Conservation (phyloP, 2,113 vertebrate species). For the Cettia cetti region DNA sequence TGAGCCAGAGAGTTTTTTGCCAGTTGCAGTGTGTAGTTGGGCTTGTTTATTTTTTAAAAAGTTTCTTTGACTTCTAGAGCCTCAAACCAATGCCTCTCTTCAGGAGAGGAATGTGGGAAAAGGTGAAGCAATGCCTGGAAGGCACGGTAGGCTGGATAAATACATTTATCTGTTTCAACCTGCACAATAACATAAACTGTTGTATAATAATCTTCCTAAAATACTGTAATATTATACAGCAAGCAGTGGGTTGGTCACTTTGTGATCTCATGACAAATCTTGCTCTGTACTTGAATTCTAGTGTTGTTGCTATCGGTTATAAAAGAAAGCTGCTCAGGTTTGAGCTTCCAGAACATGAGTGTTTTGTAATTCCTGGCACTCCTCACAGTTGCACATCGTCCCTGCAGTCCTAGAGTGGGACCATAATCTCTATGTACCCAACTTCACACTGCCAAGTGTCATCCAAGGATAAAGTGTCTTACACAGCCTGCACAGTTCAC, state of each 20-base stretch:
- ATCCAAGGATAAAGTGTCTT: background rate
- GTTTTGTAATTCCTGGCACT: background rate
- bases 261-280: background rate
- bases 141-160: background rate
- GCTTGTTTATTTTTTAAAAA: background rate
- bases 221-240: background rate
- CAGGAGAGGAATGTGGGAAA: background rate
- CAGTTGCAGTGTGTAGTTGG: background rate
- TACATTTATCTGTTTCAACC: background rate
- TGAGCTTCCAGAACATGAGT: fast-evolving
- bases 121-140: background rate
- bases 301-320: background rate
- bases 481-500: background rate
- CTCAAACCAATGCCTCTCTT: background rate
- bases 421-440: background rate
- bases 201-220: background rate
- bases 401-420: background rate
- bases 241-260: background rate
- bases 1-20: background rate
- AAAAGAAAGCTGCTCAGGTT: background rate
- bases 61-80: background rate
- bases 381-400: fast-evolving
- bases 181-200: background rate
- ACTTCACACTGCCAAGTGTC: background rate
- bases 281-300: background rate